Evolutionary conservation across 2,888 invertebrate genomes (phyloP).

Genomic region (Acronicta alni): DNA sequence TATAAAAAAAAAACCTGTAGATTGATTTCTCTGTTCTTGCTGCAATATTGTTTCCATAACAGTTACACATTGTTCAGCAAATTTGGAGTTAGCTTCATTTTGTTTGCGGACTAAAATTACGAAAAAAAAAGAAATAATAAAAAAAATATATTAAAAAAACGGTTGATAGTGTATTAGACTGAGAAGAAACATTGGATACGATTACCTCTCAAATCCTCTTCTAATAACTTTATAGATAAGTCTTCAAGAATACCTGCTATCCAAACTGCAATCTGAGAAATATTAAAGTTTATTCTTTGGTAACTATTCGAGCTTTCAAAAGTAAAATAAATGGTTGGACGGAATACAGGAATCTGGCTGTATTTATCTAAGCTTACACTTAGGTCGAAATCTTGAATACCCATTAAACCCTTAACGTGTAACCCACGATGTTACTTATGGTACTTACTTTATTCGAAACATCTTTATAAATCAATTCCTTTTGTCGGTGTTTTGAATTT

Average conservation of each 20-base stretch:
- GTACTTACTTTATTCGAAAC: constrained; percentile 68
- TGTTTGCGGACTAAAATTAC: constrained; percentile 29
- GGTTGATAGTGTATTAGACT: too few relatives aligned
- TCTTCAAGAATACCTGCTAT: constrained; percentile 74
- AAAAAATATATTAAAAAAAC: background rate
- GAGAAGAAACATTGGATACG: too few relatives aligned
- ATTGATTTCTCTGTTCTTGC: constrained; percentile 1
- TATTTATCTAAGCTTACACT: too few relatives aligned
- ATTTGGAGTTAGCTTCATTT: constrained; percentile 5
- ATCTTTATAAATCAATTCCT: constrained; percentile 65
- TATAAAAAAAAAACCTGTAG: constrained; percentile 20
- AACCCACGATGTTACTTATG: background rate
- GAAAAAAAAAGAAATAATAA: constrained; percentile 22
- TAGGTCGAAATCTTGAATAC: too few relatives aligned
- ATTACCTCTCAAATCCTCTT: constrained; percentile 78
- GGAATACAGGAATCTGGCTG: too few relatives aligned
- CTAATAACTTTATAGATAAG: constrained; percentile 66
- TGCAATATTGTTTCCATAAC: constrained; percentile 4
- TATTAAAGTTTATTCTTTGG: background rate
- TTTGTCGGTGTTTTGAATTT: constrained; percentile 26
- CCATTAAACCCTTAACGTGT: too few relatives aligned
- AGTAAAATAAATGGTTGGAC: too few relatives aligned
- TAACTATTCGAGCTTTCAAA: too few relatives aligned
- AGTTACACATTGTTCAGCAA: constrained; percentile 3
- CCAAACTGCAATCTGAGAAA: constrained; percentile 76